These are phyloP conservation scores for Terrapene triunguis DNA, from an alignment of 2,113 vertebrate species.

Conservation along the genomic window DNA sequence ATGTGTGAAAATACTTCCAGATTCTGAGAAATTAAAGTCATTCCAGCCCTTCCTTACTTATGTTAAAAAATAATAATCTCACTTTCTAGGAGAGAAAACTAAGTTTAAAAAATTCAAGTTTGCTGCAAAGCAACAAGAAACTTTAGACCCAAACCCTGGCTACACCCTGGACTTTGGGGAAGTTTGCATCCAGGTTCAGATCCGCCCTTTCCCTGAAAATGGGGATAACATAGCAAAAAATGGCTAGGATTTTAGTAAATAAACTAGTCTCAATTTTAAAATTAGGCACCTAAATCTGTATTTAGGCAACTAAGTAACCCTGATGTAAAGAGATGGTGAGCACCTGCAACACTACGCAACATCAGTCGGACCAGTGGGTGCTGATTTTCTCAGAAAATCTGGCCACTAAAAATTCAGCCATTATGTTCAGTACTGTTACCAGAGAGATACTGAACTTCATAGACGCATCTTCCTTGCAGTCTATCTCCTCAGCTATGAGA, in stretches of 20 bases:
- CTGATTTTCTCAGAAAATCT: neutral
- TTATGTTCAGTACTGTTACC: neutral
- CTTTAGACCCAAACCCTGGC: neutral
- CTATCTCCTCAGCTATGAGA: neutral
- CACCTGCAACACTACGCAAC: neutral
- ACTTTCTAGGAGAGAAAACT: neutral
- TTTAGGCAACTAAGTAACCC: neutral
- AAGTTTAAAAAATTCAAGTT: neutral
- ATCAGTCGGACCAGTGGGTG: neutral
- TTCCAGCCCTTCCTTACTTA: neutral
- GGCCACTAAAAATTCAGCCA: neutral
- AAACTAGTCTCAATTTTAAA: neutral
- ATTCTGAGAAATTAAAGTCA: neutral
- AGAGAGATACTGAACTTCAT: neutral
- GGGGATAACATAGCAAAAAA: neutral
- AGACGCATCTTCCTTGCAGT: neutral
- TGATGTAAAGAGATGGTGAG: neutral
- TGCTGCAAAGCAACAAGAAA: neutral
- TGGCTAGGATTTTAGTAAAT: neutral
- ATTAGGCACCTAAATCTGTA: neutral
- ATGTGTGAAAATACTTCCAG: neutral
- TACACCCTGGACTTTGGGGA: neutral
- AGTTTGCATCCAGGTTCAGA: neutral
- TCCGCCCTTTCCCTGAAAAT: neutral
- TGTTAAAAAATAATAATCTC: neutral